Percentiles rank a stretch among this genome's conserved stretches.
Evolutionary conservation across 1,140 invertebrate genomes (phyloP).

Genomic region (Cherax quadricarinatus): DNA sequence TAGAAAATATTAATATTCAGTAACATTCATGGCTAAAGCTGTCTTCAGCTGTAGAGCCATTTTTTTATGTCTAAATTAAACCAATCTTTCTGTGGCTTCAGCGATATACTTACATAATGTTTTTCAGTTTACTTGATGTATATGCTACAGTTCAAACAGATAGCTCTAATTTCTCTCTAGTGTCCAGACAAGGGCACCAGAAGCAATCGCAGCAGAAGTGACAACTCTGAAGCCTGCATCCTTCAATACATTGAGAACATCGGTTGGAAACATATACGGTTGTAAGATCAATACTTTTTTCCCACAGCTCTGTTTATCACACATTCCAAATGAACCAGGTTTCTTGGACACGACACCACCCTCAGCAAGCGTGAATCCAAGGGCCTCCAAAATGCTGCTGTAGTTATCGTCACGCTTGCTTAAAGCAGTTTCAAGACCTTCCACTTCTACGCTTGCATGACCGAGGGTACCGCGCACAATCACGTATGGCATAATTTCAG

Average conservation of each 20-base stretch:
- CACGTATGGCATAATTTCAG: not conserved
- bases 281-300: conserved; percentile 35
- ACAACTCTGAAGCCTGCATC: conserved; percentile 45
- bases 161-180: conserved; percentile 35
- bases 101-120: too few relatives aligned
- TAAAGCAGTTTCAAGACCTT: conserved; percentile 40
- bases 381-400: conserved; percentile 21
- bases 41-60: too few relatives aligned
- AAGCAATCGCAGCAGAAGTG: conserved; percentile 26
- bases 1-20: too few relatives aligned
- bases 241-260: conserved; percentile 43
- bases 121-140: too few relatives aligned
- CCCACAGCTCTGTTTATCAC: conserved; percentile 39
- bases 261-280: conserved; percentile 53
- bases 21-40: too few relatives aligned
- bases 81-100: too few relatives aligned
- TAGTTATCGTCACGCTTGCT: conserved; percentile 27
- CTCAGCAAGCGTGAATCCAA: conserved; percentile 48
- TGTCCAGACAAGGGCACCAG: conserved; percentile 55
- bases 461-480: conserved; percentile 43
- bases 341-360: conserved; percentile 45
- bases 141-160: not conserved
- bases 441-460: conserved; percentile 54
- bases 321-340: conserved; percentile 44
- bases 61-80: too few relatives aligned